Base-by-base conservation (phyloP, 2,888 invertebrate species). In the Temnothorax unifasciatus region DNA sequence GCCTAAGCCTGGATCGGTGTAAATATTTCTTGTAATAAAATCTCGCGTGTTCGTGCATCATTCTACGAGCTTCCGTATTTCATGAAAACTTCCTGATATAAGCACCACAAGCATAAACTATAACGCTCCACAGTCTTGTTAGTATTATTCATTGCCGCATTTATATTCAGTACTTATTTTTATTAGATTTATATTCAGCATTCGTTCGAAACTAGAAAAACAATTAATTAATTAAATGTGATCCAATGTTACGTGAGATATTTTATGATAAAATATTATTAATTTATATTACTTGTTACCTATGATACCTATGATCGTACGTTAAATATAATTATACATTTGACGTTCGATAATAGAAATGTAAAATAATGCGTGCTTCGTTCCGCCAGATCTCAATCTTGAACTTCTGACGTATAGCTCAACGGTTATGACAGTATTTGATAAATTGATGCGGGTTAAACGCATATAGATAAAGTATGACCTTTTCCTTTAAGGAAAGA, bases 1-100 rank as follows among this genome's bases (percentile, higher is more conserved):
- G 64, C 21, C 34, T 61, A 68, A 84, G 61, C 3, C 15, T 50
- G 47, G 63, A 47, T 44, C n/a, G 59, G 21, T 29, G 63, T 77
- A 84, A 84, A 68, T 89, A 86, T 88, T 74, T 29, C 50, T 63
- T 25, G 77, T 57, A 54, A 77, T 82, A 68, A 83, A 82, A 15
- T 54, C 77, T 69, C n/a, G 44, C 47, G 2, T 15, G 44, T 59
- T 52, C 25, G 9, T 21, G 34, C 47, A 11, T 57, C n/a, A 25
- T 63, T 66, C 21, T 47, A 13, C 34, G n/a, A 6, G n/a, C 15
- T 47, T 77, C 44, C 29, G 29, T 44, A 54, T 69, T 63, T 77
- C 29, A n/a, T n/a, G 15, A 71, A 34, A 38, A 38, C 47, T 79
- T 79, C 64, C 64, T 57, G 68, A 29, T 61, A 38, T 50, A 47